Evolutionary conservation across 1,140 invertebrate genomes (phyloP).

Genomic region (Papilio polyxenes): DNA sequence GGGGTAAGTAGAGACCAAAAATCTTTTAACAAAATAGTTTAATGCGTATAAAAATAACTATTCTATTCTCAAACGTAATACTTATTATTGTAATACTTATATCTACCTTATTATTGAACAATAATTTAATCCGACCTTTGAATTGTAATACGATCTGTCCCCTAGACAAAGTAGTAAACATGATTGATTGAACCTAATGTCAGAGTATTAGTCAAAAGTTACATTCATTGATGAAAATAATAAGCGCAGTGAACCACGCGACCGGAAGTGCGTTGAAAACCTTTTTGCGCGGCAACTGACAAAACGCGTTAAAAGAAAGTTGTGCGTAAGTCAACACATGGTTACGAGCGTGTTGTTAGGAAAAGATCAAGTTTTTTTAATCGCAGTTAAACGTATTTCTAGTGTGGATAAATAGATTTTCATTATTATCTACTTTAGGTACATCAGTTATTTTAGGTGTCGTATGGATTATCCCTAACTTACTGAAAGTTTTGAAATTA

Average conservation of each 20-base stretch:
- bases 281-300: conserved; percentile 21
- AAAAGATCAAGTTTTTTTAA: conserved; percentile 9
- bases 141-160: not conserved
- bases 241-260: not conserved
- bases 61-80: not conserved
- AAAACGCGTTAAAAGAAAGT: conserved; percentile 27
- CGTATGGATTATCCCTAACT: not conserved
- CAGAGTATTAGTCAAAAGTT: not conserved
- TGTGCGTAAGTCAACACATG: conserved; percentile 20
- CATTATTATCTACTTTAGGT: not conserved
- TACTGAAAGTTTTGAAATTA: not conserved
- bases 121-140: not conserved
- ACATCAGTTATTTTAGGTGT: not conserved
- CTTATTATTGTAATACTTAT: too few relatives aligned
- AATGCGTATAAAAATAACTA: too few relatives aligned
- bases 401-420: conserved; percentile 1
- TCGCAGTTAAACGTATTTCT: not conserved
- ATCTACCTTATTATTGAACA: not conserved
- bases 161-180: not conserved
- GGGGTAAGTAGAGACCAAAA: too few relatives aligned
- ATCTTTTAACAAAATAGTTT: too few relatives aligned
- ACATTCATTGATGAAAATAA: conserved; percentile 3
- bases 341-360: not conserved
- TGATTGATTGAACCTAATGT: not conserved
- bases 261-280: conserved; percentile 20